Evolutionary conservation across 1,140 invertebrate genomes (phyloP).

Genomic region (Gyrodactylus bullatarudis): DNA sequence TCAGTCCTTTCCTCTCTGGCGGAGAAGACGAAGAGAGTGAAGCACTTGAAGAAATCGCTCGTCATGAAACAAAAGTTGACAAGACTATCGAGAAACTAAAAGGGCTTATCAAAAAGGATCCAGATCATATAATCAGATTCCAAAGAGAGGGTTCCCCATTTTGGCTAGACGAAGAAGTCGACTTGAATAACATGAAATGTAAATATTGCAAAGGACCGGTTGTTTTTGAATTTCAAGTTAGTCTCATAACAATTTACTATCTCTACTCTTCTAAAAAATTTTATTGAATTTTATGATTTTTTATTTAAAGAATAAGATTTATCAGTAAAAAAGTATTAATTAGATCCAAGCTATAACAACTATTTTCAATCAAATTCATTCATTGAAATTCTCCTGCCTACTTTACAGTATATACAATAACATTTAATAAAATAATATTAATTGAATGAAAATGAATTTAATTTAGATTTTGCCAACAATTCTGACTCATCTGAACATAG

Average conservation of each 20-base stretch:
- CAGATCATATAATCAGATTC: not conserved
- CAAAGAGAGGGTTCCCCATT: not conserved
- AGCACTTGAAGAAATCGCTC: not conserved
- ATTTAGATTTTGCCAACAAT: not conserved
- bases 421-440: not conserved
- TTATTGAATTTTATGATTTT: not conserved
- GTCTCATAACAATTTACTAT: not conserved
- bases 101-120: not conserved
- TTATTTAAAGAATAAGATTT: not conserved
- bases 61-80: not conserved
- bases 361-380: not conserved
- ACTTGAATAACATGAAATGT: not conserved
- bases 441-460: not conserved
- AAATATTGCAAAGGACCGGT: not conserved
- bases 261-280: not conserved
- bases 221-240: not conserved
- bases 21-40: not conserved
- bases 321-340: not conserved
- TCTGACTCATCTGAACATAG: not conserved
- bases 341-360: not conserved
- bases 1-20: not conserved
- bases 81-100: not conserved
- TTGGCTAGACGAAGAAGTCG: not conserved
- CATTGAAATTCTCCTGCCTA: not conserved
- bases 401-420: not conserved